Conservation (phyloP, 1,140 invertebrate species). For the Drosophila pruinosa region DNA sequence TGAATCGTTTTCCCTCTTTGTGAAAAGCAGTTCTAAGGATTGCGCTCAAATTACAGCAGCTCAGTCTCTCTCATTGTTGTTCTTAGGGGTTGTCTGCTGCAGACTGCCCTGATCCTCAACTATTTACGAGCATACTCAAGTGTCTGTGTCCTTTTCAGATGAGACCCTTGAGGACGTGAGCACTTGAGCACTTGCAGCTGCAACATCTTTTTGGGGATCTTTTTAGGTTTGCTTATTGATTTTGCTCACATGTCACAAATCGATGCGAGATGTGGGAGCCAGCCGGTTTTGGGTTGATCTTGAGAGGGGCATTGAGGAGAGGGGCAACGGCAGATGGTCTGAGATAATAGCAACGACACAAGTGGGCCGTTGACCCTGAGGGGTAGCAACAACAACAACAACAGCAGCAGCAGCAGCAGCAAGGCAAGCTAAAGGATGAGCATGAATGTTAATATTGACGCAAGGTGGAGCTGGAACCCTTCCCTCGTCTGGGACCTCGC, state of each 20-base stretch:
- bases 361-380: constrained; percentile 68
- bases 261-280: constrained; percentile 39
- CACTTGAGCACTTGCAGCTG: constrained; percentile 40
- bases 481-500: not conserved
- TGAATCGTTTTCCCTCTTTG: not conserved
- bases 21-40: constrained; percentile 1
- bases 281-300: constrained; percentile 13
- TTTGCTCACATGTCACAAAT: constrained; percentile 43
- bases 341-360: constrained; percentile 60
- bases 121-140: constrained; percentile 19
- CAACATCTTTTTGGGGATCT: constrained; percentile 18
- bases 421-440: constrained; percentile 71
- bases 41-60: constrained; percentile 60
- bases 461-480: constrained; percentile 52
- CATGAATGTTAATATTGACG: constrained; percentile 74
- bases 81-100: constrained; percentile 6
- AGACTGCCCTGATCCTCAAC: not conserved
- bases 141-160: constrained; percentile 13
- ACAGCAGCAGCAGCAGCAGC: not conserved
- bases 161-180: no score
- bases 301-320: not conserved
- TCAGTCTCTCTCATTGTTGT: not conserved
- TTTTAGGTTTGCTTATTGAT: constrained; percentile 51
- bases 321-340: constrained; percentile 58
- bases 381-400: constrained; percentile 9